Percentiles rank a stretch among this genome's conserved stretches.
These are phyloP conservation scores for Seriola aureovittata DNA, from an alignment of 2,113 vertebrate species.

Conservation along the genomic window DNA sequence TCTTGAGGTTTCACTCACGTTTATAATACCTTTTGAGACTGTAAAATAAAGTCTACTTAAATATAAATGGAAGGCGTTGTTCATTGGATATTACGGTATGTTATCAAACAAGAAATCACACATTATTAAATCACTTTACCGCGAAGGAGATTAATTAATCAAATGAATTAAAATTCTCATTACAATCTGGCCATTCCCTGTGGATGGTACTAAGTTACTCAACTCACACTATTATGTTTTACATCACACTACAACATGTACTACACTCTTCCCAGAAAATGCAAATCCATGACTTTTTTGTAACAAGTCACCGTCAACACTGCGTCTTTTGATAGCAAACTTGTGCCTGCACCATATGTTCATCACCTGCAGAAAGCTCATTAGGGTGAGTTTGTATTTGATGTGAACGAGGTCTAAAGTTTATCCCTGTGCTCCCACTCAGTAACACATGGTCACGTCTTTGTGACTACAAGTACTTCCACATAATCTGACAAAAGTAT, in stretches of 20 bases:
- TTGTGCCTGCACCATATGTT: background rate
- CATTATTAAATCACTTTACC: too few relatives aligned
- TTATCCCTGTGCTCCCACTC: background rate
- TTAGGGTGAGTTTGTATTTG: constrained; percentile 6
- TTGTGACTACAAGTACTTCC: background rate
- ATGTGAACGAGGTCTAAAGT: constrained; percentile 14
- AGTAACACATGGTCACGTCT: background rate
- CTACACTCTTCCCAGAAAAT: background rate
- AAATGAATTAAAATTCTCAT: background rate
- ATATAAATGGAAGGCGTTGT: too few relatives aligned
- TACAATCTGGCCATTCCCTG: background rate
- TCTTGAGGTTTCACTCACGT: too few relatives aligned
- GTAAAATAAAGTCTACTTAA: too few relatives aligned
- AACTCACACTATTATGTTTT: too few relatives aligned
- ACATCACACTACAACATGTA: too few relatives aligned
- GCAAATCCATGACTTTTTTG: background rate
- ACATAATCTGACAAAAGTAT: background rate
- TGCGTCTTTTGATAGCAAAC: background rate
- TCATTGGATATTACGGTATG: too few relatives aligned
- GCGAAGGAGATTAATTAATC: too few relatives aligned
- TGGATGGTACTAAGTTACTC: too few relatives aligned
- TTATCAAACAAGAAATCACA: too few relatives aligned
- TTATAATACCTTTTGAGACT: too few relatives aligned
- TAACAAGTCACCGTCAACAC: background rate
- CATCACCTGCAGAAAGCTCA: background rate